These are phyloP conservation scores for Pecten maximus DNA, from an alignment of 2,888 invertebrate genomes.

Conservation along the genomic window DNA sequence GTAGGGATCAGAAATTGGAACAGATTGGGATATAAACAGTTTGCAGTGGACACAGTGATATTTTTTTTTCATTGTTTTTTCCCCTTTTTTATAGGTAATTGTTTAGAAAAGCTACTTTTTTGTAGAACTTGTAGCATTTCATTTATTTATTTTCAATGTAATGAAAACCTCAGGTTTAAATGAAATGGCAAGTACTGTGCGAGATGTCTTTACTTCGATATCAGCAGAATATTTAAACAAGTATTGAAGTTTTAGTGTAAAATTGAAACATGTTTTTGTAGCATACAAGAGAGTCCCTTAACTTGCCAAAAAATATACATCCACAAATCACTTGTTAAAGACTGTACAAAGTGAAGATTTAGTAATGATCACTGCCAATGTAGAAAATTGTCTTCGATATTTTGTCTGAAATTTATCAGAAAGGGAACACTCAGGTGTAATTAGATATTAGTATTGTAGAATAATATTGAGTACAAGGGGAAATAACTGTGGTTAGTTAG, in stretches of 20 bases:
- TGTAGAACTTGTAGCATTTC: neutral
- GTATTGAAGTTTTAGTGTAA: neutral
- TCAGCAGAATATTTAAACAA: neutral
- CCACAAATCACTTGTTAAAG: neutral
- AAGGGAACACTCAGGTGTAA: neutral
- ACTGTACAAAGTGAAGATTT: neutral
- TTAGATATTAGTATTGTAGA: neutral
- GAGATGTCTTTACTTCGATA: neutral
- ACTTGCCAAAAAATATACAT: neutral
- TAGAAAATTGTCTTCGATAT: neutral
- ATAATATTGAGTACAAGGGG: neutral
- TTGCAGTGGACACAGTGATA: neutral
- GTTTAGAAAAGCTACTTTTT: neutral
- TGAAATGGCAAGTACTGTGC: neutral
- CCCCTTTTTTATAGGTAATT: neutral
- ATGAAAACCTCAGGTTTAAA: neutral
- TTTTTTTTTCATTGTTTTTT: neutral
- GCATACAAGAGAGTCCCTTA: neutral
- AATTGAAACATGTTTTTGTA: neutral
- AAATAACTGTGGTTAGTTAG: neutral
- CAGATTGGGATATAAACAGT: neutral
- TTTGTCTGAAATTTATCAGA: neutral
- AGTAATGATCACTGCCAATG: neutral
- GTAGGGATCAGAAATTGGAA: neutral
- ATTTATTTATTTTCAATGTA: neutral